Conservation (phyloP, 2,888 invertebrate genomes). For the Mythimna vitellina region DNA sequence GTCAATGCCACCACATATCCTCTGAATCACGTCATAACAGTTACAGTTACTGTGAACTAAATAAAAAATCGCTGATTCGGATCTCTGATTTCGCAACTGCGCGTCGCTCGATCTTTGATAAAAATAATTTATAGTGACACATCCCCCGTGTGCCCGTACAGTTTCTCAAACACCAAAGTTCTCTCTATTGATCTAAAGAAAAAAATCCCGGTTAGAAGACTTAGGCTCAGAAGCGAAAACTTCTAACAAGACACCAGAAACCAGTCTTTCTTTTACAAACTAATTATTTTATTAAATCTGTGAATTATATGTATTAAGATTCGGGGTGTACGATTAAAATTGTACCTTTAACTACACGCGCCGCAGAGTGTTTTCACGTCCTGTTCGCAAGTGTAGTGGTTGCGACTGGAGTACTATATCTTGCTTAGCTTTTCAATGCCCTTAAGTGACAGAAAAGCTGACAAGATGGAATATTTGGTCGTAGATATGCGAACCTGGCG, state of each 20-base stretch:
- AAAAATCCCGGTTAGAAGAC: too few species aligned
- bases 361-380: too few species aligned
- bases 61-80: constrained; percentile 19
- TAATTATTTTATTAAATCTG: not conserved
- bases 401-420: too few species aligned
- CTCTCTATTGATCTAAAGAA: too few species aligned
- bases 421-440: too few species aligned
- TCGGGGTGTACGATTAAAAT: too few species aligned
- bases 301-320: not conserved
- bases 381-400: too few species aligned
- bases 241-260: not conserved
- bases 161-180: constrained; percentile 4
- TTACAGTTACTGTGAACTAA: constrained; percentile 1
- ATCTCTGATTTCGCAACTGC: constrained; percentile 4
- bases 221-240: not conserved
- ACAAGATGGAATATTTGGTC: too few species aligned
- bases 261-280: not conserved
- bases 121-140: constrained; percentile 34
- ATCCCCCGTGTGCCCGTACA: not conserved
- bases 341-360: too few species aligned
- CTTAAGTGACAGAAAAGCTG: too few species aligned
- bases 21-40: not conserved
- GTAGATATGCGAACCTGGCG: too few species aligned
- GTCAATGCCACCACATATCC: not conserved
- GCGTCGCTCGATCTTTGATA: constrained; percentile 7